Evolutionary conservation across 2,113 vertebrate genomes (phyloP).

Genomic region (Amphiprion percula): DNA sequence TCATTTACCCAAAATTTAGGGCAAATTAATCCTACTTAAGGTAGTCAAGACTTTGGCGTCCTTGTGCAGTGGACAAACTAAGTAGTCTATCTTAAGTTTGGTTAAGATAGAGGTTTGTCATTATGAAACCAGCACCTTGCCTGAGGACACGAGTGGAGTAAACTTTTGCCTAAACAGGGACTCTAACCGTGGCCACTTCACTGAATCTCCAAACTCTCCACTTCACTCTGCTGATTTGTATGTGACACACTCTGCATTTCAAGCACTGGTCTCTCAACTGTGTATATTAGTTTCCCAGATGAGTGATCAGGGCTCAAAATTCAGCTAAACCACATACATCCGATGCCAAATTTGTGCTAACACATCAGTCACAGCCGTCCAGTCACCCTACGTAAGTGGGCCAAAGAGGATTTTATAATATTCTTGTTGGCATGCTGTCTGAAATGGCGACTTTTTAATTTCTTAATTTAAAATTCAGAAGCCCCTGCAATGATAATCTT

Average conservation of each 20-base stretch:
- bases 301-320: slow-evolving; percentile 44
- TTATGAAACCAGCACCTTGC: background rate
- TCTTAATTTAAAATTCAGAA: background rate
- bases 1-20: background rate
- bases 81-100: too few relatives aligned
- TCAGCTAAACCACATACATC: slow-evolving; percentile 33
- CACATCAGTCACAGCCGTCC: slow-evolving; percentile 22
- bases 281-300: slow-evolving; percentile 51
- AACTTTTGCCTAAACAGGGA: background rate
- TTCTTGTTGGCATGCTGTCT: slow-evolving; percentile 14
- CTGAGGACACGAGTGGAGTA: background rate
- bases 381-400: background rate
- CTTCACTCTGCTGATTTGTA: slow-evolving; percentile 35
- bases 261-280: slow-evolving; percentile 38
- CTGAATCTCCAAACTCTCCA: background rate
- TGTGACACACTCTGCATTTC: slow-evolving; percentile 24
- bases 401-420: background rate
- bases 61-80: too few relatives aligned
- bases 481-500: background rate
- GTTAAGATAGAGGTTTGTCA: too few relatives aligned
- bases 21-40: background rate
- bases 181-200: background rate
- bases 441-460: slow-evolving; percentile 3
- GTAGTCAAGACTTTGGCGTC: too few relatives aligned
- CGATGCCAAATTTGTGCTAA: slow-evolving; percentile 32